Evolutionary conservation across 1,140 invertebrate species (phyloP), one percentile per base, ranked within the genome.

Genomic region (Thrips palmi): DNA sequence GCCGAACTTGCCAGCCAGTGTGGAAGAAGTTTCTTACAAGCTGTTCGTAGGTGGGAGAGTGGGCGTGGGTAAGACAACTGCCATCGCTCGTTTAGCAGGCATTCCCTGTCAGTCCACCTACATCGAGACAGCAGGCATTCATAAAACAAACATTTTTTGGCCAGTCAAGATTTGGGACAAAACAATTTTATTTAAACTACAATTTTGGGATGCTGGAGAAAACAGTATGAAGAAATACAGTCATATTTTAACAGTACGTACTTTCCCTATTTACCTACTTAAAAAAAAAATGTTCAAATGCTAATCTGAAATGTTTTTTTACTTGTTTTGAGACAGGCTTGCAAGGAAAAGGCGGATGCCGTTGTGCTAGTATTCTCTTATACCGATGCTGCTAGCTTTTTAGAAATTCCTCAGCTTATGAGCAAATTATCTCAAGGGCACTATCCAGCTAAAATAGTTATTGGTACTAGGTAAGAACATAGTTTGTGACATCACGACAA

Each of bases 191-290:
- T 71, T 71, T 44, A 61, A 64, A 47, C 48, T 72, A 7, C 64
- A 69, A 45, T 64, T 71, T 29, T 71, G 68, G 67, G 69, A 71
- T 51, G 63, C 65, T 4, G 68, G 68, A 1, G 67, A 69, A 24
- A 58, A 53, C 23, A 59, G 62, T 27, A 49, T 65, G 12, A 69
- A 67, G 43, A 69, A 67, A 51, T 72, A 64, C 50, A 65, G 64
- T 45, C 67, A 72, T 42, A 65, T 71, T 44, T 47, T 65, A 29
- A 58, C 63, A 2, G 69, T 71, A 56, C 49, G 55, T 54, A 34
- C 2, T 38, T 17, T 19, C 23, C 22, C 2, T 28, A 39, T 20
- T 18, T 19, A 20, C 3, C 4, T 31, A 14, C 29, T 31, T 31
- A 14, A 17, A 17, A n/a, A 27, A 4, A 10, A 23, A 36, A 32